Evolutionary conservation across 2,113 vertebrate genomes (phyloP), one percentile per base, ranked within the genome.

Genomic region (Ia io): DNA sequence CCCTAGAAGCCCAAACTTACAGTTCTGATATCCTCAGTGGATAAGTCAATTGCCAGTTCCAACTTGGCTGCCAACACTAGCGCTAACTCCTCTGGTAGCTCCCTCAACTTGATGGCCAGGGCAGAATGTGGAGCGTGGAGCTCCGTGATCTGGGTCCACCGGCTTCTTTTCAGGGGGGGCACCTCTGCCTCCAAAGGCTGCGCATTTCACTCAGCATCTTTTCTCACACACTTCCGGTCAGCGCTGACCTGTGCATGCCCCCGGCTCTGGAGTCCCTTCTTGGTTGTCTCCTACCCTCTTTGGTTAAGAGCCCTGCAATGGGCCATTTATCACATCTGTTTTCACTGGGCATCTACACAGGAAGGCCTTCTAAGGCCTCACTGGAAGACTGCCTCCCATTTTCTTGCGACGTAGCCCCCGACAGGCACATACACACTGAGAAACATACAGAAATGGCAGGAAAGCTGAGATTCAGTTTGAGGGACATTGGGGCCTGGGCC

Each of bases 71-170:
- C 16, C 6, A 23, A 37, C 18, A 51, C 18, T 49, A 89, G 25
- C 0, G 5, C 17, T 37, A 32, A 63, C 4, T 37, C 10, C 9
- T 25, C 17, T 16, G 84, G 71, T 0, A 12, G 5, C 3, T 67
- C 14, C 2, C 8, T 2, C 25, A 16, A 20, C 22, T 32, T 0
- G 1, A 40, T 0, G 28, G 37, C n/a, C 23, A 25, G 35, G 8
- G 11, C 1, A 4, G 22, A 47, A 65, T 1, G 1, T 37, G 0
- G 5, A 56, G 42, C 6, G 3, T 8, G 10, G 3, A 70, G 18
- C 49, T 40, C 30, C 4, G 0, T 1, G 3, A 22, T 23, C 28
- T 28, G 0, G 7, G 7, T 14, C 20, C 40, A 1, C 0, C 0
- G 0, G 20, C 25, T 49, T 53, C 67, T 53, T 1, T 7, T 56